Evolutionary conservation across 2,113 vertebrate genomes (phyloP), one percentile per base, ranked within the genome.

Genomic region (Hiodon alosoides): DNA sequence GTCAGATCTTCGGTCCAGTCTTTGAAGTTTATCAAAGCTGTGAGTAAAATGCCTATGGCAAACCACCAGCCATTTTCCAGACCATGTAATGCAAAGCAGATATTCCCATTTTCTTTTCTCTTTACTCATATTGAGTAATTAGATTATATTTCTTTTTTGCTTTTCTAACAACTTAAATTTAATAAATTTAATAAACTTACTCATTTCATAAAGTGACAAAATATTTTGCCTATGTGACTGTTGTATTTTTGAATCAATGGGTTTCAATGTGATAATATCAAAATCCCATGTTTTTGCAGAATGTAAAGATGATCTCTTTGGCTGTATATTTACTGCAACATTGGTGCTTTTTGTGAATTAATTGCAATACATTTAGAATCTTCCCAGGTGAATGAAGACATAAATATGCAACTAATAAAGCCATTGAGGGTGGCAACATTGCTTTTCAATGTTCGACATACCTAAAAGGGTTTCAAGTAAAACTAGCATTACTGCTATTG

Each of bases 1-100:
- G 88, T 83, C 79, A 93, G 90, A 93, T 91, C 89, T 90, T 82
- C 60, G 71, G 86, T 70, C 90, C 90, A 90, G 88, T 86, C 92
- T 94, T 94, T 93, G 92, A 93, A 94, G 92, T 92, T 89, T 90
- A 90, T 91, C 91, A 91, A 87, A 90, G 90, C 85, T 90, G 46
- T 59, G 64, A 51, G 64, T 31, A 76, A 69, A 76, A 69, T 73
- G 67, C 74, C 88, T 81, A 83, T 93, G 92, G 93, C 92, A 93
- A 89, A 86, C 1, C 5, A 91, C 91, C 90, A 91, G 85, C 86
- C 87, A 78, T 86, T 91, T 92, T 89, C 85, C 88, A 93, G 91
- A 92, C 90, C 90, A 90, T 92, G 88, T 93, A 93, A 94, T 93
- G 85, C 82, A 86, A 84, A 86, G 85, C 92, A 94, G 92, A 91